phyloP scores from a whole-genome alignment of 2,113 vertebrate species.

The Sterna hirundo region DNA sequence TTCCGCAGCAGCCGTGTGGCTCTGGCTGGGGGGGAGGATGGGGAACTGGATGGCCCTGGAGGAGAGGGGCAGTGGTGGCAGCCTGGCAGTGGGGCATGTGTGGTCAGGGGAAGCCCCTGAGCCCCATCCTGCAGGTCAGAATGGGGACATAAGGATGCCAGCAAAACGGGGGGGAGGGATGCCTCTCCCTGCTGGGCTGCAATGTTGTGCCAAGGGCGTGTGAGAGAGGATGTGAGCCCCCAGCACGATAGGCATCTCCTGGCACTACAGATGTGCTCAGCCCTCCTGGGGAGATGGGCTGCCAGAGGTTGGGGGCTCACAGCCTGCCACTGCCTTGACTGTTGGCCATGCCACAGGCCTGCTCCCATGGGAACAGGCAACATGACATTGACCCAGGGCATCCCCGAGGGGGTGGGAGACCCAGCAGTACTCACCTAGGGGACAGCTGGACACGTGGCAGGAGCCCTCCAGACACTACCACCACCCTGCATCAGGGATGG shows the following conservation, averaged over 20 bases:
- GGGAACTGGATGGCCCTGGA: background rate
- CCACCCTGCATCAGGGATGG: background rate
- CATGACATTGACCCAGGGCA: rapidly evolving
- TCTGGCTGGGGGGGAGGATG: background rate
- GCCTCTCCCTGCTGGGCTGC: background rate
- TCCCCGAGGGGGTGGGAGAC: background rate
- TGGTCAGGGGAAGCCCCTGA: background rate
- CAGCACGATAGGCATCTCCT: background rate
- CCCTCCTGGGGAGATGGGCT: background rate
- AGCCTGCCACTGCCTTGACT: background rate
- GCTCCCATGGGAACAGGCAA: background rate
- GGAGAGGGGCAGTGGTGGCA: background rate
- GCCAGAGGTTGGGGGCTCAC: background rate
- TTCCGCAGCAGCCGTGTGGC: background rate
- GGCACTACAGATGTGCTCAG: rapidly evolving
- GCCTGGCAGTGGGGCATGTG: background rate
- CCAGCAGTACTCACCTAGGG: background rate
- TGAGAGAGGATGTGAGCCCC: background rate
- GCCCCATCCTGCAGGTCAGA: background rate
- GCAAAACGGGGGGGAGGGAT: background rate
- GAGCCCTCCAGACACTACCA: background rate
- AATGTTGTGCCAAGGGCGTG: background rate
- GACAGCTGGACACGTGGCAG: background rate
- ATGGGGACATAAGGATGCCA: background rate
- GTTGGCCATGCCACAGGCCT: background rate